phyloP scores from a whole-genome alignment of 35 echinoderm and acorn worm genomes.

The Anneissia japonica region DNA sequence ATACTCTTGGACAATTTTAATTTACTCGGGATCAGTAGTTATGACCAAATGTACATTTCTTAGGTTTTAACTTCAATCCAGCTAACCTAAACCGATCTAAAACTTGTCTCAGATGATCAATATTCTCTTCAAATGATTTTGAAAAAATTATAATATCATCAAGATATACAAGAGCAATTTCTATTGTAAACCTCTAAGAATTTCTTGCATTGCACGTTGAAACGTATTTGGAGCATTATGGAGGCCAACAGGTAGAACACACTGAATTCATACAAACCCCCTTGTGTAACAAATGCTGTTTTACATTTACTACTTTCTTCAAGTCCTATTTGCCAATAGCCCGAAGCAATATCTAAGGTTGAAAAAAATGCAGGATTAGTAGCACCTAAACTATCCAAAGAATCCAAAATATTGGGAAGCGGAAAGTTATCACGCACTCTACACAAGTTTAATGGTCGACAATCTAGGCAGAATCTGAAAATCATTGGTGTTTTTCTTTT shows the following conservation, averaged over 20 bases:
- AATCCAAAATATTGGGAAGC: constrained; percentile 23
- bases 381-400: constrained; percentile 25
- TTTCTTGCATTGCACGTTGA: constrained; percentile 35
- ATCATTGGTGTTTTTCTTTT: no score
- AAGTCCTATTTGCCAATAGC: constrained; percentile 60
- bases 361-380: constrained; percentile 22
- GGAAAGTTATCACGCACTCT: neutral
- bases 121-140: constrained; percentile 10
- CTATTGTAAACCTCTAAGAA: constrained; percentile 30
- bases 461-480: no score
- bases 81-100: constrained; percentile 12
- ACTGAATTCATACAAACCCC: constrained; percentile 36
- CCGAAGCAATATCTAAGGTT: constrained; percentile 47
- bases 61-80: constrained; percentile 26
- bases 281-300: constrained; percentile 47
- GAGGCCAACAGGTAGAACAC: constrained; percentile 48
- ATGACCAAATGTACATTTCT: constrained; percentile 29
- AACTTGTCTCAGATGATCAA: constrained; percentile 19
- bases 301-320: constrained; percentile 24
- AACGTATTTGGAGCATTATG: constrained; percentile 33
- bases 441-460: no score
- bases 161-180: constrained; percentile 22
- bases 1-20: constrained; percentile 11
- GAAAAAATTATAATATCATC: constrained; percentile 36
- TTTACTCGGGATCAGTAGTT: constrained; percentile 40